Percentiles rank a stretch among this genome's conserved stretches.
Evolutionary conservation across 2,888 invertebrate species (phyloP).

Genomic region (Invenusta paracnida): DNA sequence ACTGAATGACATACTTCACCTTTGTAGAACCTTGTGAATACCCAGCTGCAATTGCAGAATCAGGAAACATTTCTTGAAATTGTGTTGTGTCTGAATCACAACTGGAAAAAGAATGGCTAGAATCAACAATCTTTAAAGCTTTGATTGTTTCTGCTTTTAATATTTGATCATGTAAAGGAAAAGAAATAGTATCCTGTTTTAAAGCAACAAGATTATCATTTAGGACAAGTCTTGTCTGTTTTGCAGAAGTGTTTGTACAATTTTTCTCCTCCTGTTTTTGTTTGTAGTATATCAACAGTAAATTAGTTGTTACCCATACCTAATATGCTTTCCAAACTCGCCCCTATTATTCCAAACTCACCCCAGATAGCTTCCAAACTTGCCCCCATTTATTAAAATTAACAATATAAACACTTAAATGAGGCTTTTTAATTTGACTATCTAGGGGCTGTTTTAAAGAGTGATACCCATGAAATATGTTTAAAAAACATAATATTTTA

Average conservation of each 20-base stretch:
- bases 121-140: conserved; percentile 28
- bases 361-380: too few relatives aligned
- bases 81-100: conserved; percentile 9
- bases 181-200: neutral
- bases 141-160: neutral
- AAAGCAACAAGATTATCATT: neutral
- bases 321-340: neutral
- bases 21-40: conserved; percentile 27
- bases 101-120: conserved; percentile 18
- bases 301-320: too few relatives aligned
- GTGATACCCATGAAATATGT: too few relatives aligned
- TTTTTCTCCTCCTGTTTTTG: too few relatives aligned
- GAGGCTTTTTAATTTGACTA: too few relatives aligned
- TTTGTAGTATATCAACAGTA: too few relatives aligned
- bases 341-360: neutral
- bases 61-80: conserved; percentile 30
- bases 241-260: neutral
- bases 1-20: conserved; percentile 33
- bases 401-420: too few relatives aligned
- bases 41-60: conserved; percentile 30
- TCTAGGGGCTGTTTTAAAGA: too few relatives aligned
- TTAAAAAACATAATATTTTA: too few relatives aligned
- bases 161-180: neutral
- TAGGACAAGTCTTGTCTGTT: neutral
- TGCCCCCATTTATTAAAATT: too few relatives aligned